Evolutionary conservation across 53 echinoderm and acorn worm genomes (phyloP).

Genomic region (Paracentrotus lividus): DNA sequence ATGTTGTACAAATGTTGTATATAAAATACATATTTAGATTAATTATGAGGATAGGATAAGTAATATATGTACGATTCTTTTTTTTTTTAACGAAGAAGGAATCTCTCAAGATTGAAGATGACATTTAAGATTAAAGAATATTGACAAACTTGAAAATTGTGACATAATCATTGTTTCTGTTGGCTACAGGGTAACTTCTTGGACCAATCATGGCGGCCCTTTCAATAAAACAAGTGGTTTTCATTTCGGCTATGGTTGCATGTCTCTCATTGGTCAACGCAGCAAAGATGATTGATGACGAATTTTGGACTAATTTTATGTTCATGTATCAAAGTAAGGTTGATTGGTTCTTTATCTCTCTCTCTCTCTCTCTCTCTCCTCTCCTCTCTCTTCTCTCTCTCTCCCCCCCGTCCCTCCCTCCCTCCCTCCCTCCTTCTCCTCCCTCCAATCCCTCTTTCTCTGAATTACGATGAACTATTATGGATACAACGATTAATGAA

Average conservation of each 20-base stretch:
- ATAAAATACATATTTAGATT: too few relatives aligned
- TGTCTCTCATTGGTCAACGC: slow-evolving; percentile 43
- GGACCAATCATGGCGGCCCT: slow-evolving; percentile 54
- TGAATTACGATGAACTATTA: too few relatives aligned
- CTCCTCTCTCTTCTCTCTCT: background rate
- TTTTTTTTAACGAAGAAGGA: too few relatives aligned
- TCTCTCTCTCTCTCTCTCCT: background rate
- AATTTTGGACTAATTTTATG: slow-evolving; percentile 41
- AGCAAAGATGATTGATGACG: slow-evolving; percentile 22
- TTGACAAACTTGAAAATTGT: background rate
- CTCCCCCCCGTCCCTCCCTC: background rate
- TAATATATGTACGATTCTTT: too few relatives aligned
- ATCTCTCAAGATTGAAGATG: background rate
- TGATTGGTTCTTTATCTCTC: background rate
- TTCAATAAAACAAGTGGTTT: background rate
- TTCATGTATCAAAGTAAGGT: slow-evolving; percentile 69
- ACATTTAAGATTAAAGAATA: background rate
- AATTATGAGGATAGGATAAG: too few relatives aligned
- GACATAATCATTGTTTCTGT: background rate
- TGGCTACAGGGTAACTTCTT: background rate
- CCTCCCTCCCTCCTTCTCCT: background rate
- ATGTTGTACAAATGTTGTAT: too few relatives aligned
- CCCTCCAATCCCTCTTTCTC: background rate
- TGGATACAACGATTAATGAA: too few relatives aligned
- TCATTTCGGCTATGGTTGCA: slow-evolving; percentile 40